Base-by-base conservation (phyloP, 2,113 vertebrate genomes). In the Gavia stellata region DNA sequence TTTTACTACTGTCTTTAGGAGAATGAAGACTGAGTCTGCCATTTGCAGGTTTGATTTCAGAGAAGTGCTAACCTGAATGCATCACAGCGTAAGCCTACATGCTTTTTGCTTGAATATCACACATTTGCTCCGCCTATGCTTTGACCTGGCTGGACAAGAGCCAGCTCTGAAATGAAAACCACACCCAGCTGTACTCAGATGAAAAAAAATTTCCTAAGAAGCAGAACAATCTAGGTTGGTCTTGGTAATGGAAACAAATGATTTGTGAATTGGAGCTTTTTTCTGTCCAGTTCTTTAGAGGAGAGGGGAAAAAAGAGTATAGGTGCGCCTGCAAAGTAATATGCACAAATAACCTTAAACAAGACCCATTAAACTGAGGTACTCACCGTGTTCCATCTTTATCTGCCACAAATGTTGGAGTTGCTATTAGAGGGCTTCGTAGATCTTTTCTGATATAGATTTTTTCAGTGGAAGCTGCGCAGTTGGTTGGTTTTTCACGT, bases 401-500 rank as follows among this genome's bases (percentile, higher is more conserved):
- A 95, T 99, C 99, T 17, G 99, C 99, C 87, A 99, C 99, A 96
- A 99, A 99, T 1, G 99, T 99, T 52, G 99, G 99, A 7, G 99
- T 99, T 96, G 99, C 99, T 85, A 99, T 99, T 53, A 99, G 98
- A 12, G 99, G 99, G 78, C 99, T 99, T 94, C 99, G 98, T 33
- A 99, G 97, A 95, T 99, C 99, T 95, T 99, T 99, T 44, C 99
- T 98, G 94, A 99, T 99, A 90, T 99, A 99, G 97, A 99, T 99
- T 94, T 99, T 99, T 86, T 99, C 99, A 36, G 99, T 99, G 66
- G 99, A 99, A 91, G 99, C 99, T 79, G 99, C 99, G 81, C 99
- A 99, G 97, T 99, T 99, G 78, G 98, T 98, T 71, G 99, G 99
- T 91, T 99, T 99, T 96, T 99, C 99, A 98, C 99, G 98, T 7